Evolutionary conservation across 2,797 vertebrate genomes (phyloP).

Genomic region (Cyclura pinguis): DNA sequence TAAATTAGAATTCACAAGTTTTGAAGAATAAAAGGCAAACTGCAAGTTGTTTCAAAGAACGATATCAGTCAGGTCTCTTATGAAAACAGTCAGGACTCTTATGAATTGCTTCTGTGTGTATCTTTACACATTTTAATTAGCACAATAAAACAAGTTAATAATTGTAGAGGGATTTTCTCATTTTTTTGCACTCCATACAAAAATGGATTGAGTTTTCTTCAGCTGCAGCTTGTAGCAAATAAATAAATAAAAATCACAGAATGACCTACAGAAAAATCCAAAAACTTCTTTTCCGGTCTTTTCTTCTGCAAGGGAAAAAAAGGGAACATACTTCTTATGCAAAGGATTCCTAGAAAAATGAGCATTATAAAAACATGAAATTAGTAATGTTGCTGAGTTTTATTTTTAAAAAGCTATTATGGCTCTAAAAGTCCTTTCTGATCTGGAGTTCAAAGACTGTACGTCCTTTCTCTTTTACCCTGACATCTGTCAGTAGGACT

Average conservation of each 20-base stretch:
- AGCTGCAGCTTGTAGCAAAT: slow-evolving; percentile 65
- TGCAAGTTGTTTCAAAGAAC: neutral
- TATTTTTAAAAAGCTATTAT: neutral
- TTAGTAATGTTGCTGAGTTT: neutral
- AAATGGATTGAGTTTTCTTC: slow-evolving; percentile 59
- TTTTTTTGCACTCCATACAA: slow-evolving; percentile 45
- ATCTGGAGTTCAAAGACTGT: neutral
- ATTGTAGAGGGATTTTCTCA: slow-evolving; percentile 48
- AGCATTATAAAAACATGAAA: neutral
- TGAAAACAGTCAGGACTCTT: neutral
- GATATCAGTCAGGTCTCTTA: neutral
- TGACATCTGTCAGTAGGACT: neutral
- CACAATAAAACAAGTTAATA: slow-evolving; percentile 56
- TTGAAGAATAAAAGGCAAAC: slow-evolving; percentile 26
- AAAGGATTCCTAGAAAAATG: neutral
- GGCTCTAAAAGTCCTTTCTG: neutral
- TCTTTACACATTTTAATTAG: neutral
- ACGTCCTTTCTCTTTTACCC: neutral
- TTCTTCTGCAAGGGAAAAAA: slow-evolving; percentile 46
- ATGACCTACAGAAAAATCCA: slow-evolving; percentile 54
- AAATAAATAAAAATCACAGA: slow-evolving; percentile 62
- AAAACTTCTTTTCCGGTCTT: slow-evolving; percentile 46
- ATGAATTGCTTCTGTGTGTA: neutral
- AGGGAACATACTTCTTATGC: neutral
- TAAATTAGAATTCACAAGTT: slow-evolving; percentile 44